Conservation (phyloP, 2,113 vertebrate species). For the Triplophysa dalaica region DNA sequence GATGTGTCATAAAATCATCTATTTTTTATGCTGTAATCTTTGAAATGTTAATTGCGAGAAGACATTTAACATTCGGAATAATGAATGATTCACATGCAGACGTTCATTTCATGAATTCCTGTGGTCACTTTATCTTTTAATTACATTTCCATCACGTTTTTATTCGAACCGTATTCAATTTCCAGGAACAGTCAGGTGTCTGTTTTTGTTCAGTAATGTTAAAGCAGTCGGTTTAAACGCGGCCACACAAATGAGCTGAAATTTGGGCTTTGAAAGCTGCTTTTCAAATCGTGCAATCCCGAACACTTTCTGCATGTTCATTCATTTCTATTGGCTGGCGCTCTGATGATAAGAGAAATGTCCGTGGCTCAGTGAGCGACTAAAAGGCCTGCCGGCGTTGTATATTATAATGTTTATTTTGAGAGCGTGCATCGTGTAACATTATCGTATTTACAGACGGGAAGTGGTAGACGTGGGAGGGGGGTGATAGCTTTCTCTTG, state of each 20-base stretch:
- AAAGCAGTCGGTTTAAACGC: background rate
- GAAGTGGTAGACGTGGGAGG: background rate
- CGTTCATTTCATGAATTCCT: background rate
- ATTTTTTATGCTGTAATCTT: background rate
- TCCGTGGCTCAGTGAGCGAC: background rate
- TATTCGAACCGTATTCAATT: background rate
- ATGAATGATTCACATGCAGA: background rate
- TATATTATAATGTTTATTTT: slow-evolving; percentile 18
- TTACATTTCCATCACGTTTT: slow-evolving; percentile 25
- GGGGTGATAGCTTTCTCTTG: background rate
- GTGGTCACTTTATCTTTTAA: slow-evolving; percentile 40
- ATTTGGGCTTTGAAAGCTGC: slow-evolving; percentile 11
- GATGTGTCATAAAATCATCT: background rate
- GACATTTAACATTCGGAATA: background rate
- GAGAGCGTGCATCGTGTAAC: slow-evolving; percentile 5
- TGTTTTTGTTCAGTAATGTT: background rate
- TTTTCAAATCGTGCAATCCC: no score
- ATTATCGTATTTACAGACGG: slow-evolving; percentile 28
- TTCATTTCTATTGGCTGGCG: slow-evolving; percentile 20
- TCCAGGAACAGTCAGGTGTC: background rate
- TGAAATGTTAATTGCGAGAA: background rate
- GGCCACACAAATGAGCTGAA: slow-evolving; percentile 23
- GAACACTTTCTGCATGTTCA: slow-evolving; percentile 30
- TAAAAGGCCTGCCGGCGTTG: background rate
- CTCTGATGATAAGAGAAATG: slow-evolving; percentile 34